phyloP scores from a whole-genome alignment of 2,113 vertebrate species.

The Varanus komodoensis region DNA sequence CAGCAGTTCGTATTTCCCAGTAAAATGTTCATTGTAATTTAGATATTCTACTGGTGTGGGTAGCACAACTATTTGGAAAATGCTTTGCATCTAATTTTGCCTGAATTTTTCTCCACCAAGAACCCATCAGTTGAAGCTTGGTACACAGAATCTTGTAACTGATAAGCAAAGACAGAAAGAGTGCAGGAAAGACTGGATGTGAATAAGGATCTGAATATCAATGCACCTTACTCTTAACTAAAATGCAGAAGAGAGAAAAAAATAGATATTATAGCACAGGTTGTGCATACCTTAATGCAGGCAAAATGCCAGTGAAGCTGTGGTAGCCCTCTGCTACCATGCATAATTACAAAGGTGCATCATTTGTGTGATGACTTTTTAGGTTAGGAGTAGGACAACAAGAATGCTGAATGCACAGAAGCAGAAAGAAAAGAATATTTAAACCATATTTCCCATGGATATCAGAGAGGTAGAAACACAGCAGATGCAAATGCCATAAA shows the following conservation, averaged over 20 bases:
- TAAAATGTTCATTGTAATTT: not conserved
- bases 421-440: not conserved
- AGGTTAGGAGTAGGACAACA: no score
- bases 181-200: not conserved
- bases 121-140: not conserved
- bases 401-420: not conserved
- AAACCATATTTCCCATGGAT: not conserved
- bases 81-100: not conserved
- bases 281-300: not conserved
- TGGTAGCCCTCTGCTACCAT: not conserved
- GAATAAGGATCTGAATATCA: not conserved
- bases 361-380: not conserved
- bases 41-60: not conserved
- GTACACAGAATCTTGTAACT: not conserved
- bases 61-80: not conserved
- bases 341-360: not conserved
- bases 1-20: not conserved
- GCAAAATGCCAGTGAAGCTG: not conserved
- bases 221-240: not conserved
- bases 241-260: not conserved
- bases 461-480: not conserved
- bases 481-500: not conserved
- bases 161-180: not conserved
- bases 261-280: not conserved
- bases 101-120: not conserved